Conservation (phyloP, 2,797 vertebrate genomes). For the Bovichtus variegatus region DNA sequence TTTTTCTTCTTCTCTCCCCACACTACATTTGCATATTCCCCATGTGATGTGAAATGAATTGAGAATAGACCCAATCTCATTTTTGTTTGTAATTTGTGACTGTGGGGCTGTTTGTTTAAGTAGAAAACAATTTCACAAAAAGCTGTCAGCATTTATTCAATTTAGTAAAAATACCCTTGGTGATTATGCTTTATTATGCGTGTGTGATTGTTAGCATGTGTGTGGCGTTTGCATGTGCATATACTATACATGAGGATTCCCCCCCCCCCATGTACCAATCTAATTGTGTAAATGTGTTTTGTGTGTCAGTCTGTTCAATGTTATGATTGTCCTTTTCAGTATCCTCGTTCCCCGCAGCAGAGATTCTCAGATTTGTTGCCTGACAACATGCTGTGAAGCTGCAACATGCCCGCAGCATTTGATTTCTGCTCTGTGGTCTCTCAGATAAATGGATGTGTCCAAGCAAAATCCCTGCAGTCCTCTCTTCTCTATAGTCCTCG, state of each 20-base stretch:
- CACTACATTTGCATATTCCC: constrained; percentile 75
- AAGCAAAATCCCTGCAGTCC: constrained; percentile 43
- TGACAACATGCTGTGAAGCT: constrained; percentile 53
- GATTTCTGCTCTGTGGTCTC: constrained; percentile 62
- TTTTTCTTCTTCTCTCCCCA: neutral
- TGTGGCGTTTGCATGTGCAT: constrained; percentile 17
- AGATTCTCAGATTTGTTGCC: constrained; percentile 53
- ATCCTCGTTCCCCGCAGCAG: constrained; percentile 35
- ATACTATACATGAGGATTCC: neutral
- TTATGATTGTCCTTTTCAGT: constrained; percentile 42
- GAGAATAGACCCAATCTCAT: constrained; percentile 70
- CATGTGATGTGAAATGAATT: constrained; percentile 79
- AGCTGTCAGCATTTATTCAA: constrained; percentile 72
- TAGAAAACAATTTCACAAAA: constrained; percentile 79
- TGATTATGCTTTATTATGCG: constrained; percentile 31
- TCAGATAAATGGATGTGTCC: constrained; percentile 60
- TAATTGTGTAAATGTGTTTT: constrained; percentile 56
- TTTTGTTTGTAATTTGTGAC: constrained; percentile 81
- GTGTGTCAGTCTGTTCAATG: constrained; percentile 40
- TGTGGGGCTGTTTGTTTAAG: constrained; percentile 77
- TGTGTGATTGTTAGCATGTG: constrained; percentile 22
- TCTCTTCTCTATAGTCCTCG: constrained; percentile 49
- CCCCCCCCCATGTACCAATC: constrained; percentile 17
- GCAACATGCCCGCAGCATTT: constrained; percentile 52
- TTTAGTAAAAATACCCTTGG: constrained; percentile 56